phyloP scores from a whole-genome alignment of 2,888 invertebrate genomes.

The Acleris sparsana region DNA sequence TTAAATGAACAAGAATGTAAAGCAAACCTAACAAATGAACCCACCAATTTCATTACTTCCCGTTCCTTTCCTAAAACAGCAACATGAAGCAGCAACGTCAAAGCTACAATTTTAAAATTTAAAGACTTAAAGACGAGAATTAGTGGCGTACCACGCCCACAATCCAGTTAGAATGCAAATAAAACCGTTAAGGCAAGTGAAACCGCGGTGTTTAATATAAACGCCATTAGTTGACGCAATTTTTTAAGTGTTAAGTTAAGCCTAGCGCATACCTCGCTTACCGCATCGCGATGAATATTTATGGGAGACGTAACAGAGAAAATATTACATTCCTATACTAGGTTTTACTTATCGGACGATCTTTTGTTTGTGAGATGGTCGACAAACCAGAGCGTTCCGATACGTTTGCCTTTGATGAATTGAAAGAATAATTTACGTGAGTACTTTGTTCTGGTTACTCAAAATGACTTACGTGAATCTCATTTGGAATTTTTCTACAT shows the following conservation, averaged over 20 bases:
- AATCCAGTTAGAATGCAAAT: constrained; percentile 24
- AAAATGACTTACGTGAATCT: too few species aligned
- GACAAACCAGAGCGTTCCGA: background rate
- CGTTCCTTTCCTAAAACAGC: background rate
- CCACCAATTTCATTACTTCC: too few species aligned
- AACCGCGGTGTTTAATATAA: constrained; percentile 26
- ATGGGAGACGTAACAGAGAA: constrained; percentile 44
- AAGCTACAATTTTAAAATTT: constrained; percentile 4
- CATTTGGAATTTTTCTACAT: too few species aligned
- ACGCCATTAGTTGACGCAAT: constrained; percentile 30
- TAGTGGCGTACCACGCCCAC: constrained; percentile 11
- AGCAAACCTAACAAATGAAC: too few species aligned
- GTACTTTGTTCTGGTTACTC: too few species aligned
- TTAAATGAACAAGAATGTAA: too few species aligned
- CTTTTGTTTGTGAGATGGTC: constrained; percentile 11
- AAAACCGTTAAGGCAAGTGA: constrained; percentile 24
- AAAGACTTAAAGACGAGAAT: constrained; percentile 2
- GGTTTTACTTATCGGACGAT: constrained; percentile 10
- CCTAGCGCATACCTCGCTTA: constrained; percentile 29
- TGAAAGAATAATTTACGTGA: background rate
- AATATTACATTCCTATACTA: constrained; percentile 23
- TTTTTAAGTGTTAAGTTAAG: constrained; percentile 20
- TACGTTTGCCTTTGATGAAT: background rate
- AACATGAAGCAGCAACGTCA: background rate
- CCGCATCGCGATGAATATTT: constrained; percentile 56